Evolutionary conservation across 2,113 vertebrate genomes (phyloP), one percentile per base, ranked within the genome.

Genomic region (Bolborhynchus lineola): DNA sequence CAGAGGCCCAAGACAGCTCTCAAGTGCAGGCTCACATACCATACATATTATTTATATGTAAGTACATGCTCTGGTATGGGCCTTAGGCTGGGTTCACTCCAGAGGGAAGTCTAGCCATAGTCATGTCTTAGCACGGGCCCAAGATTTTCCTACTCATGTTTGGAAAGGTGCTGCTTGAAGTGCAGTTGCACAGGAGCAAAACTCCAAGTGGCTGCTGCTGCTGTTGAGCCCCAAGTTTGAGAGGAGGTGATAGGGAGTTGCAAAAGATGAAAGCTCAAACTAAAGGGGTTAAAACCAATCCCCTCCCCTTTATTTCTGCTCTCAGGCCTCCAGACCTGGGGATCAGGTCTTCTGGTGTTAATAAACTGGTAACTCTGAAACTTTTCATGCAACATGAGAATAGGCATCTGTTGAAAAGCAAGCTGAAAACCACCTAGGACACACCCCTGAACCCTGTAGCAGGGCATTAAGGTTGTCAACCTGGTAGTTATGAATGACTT

Each of bases 11-110:
- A 49, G 86, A 84, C 95, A 87, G 86, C 69, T 95, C 82, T 57
- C 35, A 28, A 80, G 44, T 49, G 57, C 89, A 87, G 91, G 74
- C 84, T 95, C 77, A 94, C 94, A 95, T 96, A 93, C 96, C 95
- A 65, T 31, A 65, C 91, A 92, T 95, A 92, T 23, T 85, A 89
- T 82, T 84, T 95, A 37, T 96, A 69, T 46, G 95, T 60, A 96
- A 90, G 89, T 76, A 84, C 96, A 64, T 76, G 94, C 65, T 79
- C 57, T 91, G 89, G 93, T 89, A 95, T 93, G 93, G 89, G 86
- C 95, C 95, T 89, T 94, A 96, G 95, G 96, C 93, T 3, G 62
- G 89, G 69, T 87, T 91, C 35, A 23, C 93, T 91, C 69, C 81
- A 64, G 57, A 82, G 72, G 50, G 17, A 39, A 82, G 50, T 60